These are phyloP conservation scores for Cydia amplana DNA, from an alignment of 1,140 invertebrate species.

Conservation along the genomic window DNA sequence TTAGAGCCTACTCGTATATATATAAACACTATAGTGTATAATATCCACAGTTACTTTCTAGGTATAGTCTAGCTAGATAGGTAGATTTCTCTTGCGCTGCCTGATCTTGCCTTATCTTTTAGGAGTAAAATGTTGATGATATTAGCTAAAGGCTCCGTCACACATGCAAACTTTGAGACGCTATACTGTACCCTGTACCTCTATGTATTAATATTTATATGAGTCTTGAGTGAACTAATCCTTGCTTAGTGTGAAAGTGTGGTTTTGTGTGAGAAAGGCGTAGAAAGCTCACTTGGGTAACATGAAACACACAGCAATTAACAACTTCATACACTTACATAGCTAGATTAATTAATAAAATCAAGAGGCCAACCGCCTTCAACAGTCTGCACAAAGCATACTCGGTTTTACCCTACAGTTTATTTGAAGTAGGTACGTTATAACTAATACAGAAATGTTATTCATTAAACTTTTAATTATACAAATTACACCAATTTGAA, in stretches of 20 bases:
- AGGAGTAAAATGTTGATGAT: too few relatives aligned
- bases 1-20: too few relatives aligned
- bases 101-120: too few relatives aligned
- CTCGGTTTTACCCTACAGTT: not conserved
- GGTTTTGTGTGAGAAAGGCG: not conserved
- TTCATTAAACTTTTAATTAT: slow-evolving; percentile 8
- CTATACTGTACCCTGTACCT: too few relatives aligned
- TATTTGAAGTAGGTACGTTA: not conserved
- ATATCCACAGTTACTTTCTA: too few relatives aligned
- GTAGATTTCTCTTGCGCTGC: too few relatives aligned
- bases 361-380: slow-evolving; percentile 7
- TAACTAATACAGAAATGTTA: not conserved
- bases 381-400: not conserved
- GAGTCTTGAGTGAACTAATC: not conserved
- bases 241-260: not conserved
- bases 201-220: too few relatives aligned
- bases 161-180: too few relatives aligned
- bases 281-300: not conserved
- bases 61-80: too few relatives aligned
- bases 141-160: too few relatives aligned
- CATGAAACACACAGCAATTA: not conserved
- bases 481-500: not conserved
- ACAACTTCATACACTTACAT: not conserved
- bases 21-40: too few relatives aligned
- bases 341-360: slow-evolving; percentile 4